These are phyloP conservation scores for Balaenoptera acutorostrata DNA, from an alignment of 2,113 vertebrate genomes.

Conservation along the genomic window DNA sequence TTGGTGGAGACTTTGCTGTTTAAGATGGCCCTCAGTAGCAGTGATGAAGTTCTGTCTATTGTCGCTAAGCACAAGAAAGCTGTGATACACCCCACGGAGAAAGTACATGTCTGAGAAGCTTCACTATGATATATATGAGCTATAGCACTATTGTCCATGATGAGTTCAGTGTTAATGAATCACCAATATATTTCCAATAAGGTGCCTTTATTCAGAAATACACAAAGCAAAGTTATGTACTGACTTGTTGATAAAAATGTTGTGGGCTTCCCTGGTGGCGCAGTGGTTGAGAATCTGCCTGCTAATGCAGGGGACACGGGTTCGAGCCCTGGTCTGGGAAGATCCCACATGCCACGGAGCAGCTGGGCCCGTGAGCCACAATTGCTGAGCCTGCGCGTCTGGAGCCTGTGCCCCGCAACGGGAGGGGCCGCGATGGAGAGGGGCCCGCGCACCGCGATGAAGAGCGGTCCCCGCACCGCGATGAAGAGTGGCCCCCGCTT, in stretches of 20 bases:
- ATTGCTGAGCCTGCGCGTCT: too few relatives aligned
- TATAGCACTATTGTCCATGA: not conserved
- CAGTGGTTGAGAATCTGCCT: too few relatives aligned
- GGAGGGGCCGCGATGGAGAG: too few relatives aligned
- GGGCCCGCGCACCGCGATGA: too few relatives aligned
- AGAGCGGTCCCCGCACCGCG: too few relatives aligned
- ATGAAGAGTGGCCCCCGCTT: too few relatives aligned
- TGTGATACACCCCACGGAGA: not conserved
- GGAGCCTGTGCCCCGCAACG: too few relatives aligned
- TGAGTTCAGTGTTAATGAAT: not conserved
- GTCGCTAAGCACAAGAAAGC: not conserved
- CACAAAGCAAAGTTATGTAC: not conserved
- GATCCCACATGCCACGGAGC: too few relatives aligned
- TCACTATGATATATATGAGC: not conserved
- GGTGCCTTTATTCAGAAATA: not conserved
- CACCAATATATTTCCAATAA: not conserved
- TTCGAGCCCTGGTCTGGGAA: too few relatives aligned
- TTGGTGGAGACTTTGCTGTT: not conserved
- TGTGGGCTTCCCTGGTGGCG: too few relatives aligned
- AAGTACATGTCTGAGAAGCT: not conserved
- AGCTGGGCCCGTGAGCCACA: too few relatives aligned
- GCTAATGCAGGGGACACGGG: too few relatives aligned
- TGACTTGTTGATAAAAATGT: not conserved
- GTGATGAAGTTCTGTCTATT: not conserved
- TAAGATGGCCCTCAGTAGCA: not conserved